Base-by-base conservation (phyloP, 2,113 vertebrate species). In the Aplodontia rufa region DNA sequence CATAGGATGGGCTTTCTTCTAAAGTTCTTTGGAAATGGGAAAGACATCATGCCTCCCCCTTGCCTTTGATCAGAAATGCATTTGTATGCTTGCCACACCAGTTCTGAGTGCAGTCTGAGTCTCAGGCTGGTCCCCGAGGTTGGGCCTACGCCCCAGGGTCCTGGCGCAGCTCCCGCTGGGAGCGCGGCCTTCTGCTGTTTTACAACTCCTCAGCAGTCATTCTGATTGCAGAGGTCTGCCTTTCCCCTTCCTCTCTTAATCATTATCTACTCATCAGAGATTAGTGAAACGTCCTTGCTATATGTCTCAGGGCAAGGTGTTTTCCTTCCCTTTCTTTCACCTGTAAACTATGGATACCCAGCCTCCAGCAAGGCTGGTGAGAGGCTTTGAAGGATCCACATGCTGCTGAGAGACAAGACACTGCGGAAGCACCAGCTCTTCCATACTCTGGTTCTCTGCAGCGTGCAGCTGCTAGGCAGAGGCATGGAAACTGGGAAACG, bases 11-110 rank as follows among this genome's bases (percentile, higher is more conserved):
- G 11, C 55, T 92, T 88, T 64, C 87, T 90, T 95, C 88, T 45
- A 19, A 66, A 49, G 35, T 78, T 93, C 76, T 90, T 87, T 92
- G 95, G 79, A 95, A 85, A 92, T 53, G 58, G 82, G 60, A 88
- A 78, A 60, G 89, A 51, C 68, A 35, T 60, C 10, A 47, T 0
- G 1, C 37, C 35, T 80, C 42, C 16, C 30, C 60, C 40, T 49
- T 76, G 85, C 82, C 78, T 55, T 82, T 93, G 93, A 79, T 93
- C 82, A 37, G 78, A 92, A 93, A 75, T 64, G 66, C 40, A 69
- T 95, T 90, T 95, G 20, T 35, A 37, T 13, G 32, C 69, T 64
- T 93, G 71, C 19, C 53, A 32, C 30, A 6, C 51, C 66, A 71
- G 53, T 93, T 75, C 90, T 72, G 58, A 74, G 49, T 12, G 1